A percentile compares a stretch with the other conserved stretches of the same genome.
Evolutionary conservation across 2,888 invertebrate species (phyloP).

Genomic region (Heliconius cydno): DNA sequence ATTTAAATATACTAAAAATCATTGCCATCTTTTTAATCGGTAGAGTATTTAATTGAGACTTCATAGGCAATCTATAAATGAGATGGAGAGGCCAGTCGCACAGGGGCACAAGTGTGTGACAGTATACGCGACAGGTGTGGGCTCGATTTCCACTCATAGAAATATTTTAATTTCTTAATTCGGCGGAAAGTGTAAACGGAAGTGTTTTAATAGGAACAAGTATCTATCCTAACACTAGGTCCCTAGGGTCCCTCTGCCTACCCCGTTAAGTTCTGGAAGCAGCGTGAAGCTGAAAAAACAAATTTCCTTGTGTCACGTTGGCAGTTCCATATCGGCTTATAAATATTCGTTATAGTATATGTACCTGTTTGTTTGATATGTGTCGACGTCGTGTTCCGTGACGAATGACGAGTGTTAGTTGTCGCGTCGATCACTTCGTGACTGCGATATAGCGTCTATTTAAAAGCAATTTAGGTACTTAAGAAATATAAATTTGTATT

Average conservation of each 20-base stretch:
- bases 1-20: neutral
- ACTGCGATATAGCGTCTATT: slow-evolving; percentile 50
- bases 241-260: no score
- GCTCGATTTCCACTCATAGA: no score
- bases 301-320: neutral
- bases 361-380: neutral
- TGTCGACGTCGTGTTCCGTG: slow-evolving; percentile 43
- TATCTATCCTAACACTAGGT: no score
- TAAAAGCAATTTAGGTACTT: slow-evolving; percentile 31
- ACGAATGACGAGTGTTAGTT: slow-evolving; percentile 45
- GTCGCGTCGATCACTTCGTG: slow-evolving; percentile 47
- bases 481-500: slow-evolving; percentile 15
- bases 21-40: neutral
- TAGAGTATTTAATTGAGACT: neutral
- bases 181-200: no score
- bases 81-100: neutral
- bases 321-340: neutral
- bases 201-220: no score
- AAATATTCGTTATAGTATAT: neutral
- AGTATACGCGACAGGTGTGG: no score
- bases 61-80: neutral
- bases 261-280: no score
- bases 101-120: neutral
- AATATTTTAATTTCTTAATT: neutral
- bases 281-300: no score